Conservation (phyloP, 2,888 invertebrate genomes). For the Pseudococcus jackbeardsleyi region DNA sequence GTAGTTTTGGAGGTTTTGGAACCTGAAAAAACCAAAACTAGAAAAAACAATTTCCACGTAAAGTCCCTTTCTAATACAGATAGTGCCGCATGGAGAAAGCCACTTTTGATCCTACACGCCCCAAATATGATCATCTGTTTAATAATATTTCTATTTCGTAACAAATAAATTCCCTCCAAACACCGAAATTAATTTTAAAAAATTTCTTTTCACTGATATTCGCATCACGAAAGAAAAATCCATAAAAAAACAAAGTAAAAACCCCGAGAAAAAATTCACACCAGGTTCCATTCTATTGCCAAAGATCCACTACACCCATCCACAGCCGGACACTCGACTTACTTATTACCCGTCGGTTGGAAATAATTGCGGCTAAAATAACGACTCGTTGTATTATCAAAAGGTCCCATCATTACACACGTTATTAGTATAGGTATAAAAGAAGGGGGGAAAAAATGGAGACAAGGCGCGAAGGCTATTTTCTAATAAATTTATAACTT, state of each 20-base stretch:
- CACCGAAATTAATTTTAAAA: neutral
- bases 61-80: too few relatives aligned
- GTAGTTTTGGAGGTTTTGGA: too few relatives aligned
- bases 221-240: neutral
- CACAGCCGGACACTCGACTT: neutral
- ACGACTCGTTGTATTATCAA: slow-evolving; percentile 5
- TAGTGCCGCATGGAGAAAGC: too few relatives aligned
- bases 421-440: neutral
- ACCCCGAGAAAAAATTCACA: neutral
- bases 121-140: too few relatives aligned
- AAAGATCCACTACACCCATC: neutral
- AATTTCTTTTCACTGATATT: neutral
- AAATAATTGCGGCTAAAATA: slow-evolving; percentile 33
- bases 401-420: slow-evolving; percentile 14
- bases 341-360: neutral
- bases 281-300: neutral
- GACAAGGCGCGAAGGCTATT: slow-evolving; percentile 14
- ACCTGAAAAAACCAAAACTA: too few relatives aligned
- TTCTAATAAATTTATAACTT: slow-evolving; percentile 26
- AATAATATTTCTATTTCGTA: too few relatives aligned
- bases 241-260: neutral
- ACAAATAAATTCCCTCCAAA: neutral
- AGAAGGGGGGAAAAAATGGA: neutral
- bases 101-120: too few relatives aligned
- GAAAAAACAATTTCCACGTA: too few relatives aligned